A percentile compares a stretch with the other conserved stretches of the same genome.
Evolutionary conservation across 2,797 vertebrate species (phyloP).

Genomic region (Rhinella marina): DNA sequence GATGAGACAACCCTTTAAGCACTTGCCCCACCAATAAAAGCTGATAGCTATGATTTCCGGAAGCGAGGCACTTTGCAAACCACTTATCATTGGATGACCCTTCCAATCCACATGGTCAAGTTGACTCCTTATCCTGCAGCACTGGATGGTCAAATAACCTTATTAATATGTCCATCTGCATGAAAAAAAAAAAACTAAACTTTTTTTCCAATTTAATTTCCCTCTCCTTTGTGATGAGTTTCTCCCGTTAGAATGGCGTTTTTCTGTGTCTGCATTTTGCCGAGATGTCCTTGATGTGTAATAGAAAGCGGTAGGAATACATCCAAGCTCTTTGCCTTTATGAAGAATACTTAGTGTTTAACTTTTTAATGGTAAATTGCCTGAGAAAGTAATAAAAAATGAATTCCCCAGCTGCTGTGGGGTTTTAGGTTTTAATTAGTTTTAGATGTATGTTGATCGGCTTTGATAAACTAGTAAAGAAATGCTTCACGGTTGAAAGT

Average conservation of each 20-base stretch:
- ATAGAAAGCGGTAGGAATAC: conserved; percentile 1
- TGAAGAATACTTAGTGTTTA: conserved; percentile 38
- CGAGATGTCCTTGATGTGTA: conserved; percentile 2
- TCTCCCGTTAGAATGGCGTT: not conserved
- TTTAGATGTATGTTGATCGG: conserved; percentile 46
- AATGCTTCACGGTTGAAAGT: conserved; percentile 24
- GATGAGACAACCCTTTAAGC: no score
- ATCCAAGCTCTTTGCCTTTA: not conserved
- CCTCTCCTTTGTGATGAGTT: no score
- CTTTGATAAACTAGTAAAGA: conserved; percentile 53
- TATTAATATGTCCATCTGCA: not conserved
- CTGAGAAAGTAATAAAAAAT: conserved; percentile 27
- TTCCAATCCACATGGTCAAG: not conserved
- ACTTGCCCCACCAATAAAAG: no score
- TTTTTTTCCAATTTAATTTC: not conserved
- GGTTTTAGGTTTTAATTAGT: conserved; percentile 50
- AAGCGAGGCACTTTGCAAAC: not conserved
- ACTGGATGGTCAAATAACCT: not conserved
- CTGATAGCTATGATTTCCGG: no score
- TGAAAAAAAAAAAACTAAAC: not conserved
- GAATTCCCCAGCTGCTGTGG: conserved; percentile 31
- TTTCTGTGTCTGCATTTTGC: not conserved
- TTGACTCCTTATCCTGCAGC: not conserved
- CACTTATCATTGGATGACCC: not conserved
- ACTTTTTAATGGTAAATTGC: conserved; percentile 34